Evolutionary conservation across 2,797 vertebrate species (phyloP).

Genomic region (Silurus lanzhouensis): DNA sequence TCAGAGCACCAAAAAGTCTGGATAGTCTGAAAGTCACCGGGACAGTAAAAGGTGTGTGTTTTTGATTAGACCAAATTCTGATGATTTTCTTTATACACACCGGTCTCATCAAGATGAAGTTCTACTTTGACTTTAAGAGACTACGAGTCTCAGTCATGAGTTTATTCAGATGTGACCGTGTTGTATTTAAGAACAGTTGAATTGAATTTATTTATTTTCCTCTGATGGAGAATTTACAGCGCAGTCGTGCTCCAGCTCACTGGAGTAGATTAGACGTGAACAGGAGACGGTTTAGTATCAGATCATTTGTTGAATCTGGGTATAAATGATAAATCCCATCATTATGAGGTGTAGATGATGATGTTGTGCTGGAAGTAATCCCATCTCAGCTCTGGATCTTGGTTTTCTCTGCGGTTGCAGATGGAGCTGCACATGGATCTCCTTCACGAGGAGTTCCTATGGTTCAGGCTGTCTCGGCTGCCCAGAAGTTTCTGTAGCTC

Average conservation of each 20-base stretch:
- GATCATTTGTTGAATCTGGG: not conserved
- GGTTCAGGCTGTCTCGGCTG: slow-evolving; percentile 5
- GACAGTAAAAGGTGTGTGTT: too few species aligned
- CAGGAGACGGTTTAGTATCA: not conserved
- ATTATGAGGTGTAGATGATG: not conserved
- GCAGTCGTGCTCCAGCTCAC: not conserved
- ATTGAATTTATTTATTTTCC: too few species aligned
- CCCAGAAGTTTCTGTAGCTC: slow-evolving; percentile 25
- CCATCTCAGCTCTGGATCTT: not conserved
- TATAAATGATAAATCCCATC: not conserved
- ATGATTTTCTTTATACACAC: too few species aligned
- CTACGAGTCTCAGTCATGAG: too few species aligned
- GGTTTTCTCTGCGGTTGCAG: not conserved
- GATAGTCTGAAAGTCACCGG: too few species aligned
- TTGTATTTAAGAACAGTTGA: too few species aligned
- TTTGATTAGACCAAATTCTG: too few species aligned
- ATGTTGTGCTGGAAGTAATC: not conserved
- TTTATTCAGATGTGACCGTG: too few species aligned
- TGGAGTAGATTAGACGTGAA: not conserved
- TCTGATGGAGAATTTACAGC: not conserved
- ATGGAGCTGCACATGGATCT: too few species aligned
- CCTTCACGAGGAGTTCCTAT: not conserved
- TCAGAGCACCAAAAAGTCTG: not conserved
- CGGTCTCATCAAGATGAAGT: too few species aligned
- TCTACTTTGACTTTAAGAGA: too few species aligned